phyloP scores from a whole-genome alignment of 2,888 invertebrate species.

The Altica lythri region DNA sequence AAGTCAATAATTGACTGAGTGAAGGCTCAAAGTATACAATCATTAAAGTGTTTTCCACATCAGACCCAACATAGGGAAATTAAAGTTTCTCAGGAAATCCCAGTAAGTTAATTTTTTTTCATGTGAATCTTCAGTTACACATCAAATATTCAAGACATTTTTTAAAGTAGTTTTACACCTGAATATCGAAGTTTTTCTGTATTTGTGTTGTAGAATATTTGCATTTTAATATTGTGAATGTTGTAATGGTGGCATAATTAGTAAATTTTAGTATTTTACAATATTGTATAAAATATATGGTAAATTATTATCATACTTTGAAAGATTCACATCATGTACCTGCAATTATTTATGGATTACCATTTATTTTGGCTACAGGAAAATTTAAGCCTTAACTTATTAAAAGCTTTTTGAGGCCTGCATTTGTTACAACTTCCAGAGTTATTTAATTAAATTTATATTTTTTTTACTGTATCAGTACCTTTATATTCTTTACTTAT shows the following conservation, averaged over 20 bases:
- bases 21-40: constrained; percentile 27
- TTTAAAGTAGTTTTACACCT: constrained; percentile 34
- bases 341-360: too few species aligned
- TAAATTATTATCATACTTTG: too few species aligned
- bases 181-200: constrained; percentile 20
- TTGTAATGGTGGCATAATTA: constrained; percentile 10
- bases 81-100: constrained; percentile 39
- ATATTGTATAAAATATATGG: too few species aligned
- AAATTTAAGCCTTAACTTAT: too few species aligned
- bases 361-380: too few species aligned
- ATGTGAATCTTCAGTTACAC: constrained; percentile 32
- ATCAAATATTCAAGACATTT: constrained; percentile 22
- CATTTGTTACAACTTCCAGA: too few species aligned
- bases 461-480: too few species aligned
- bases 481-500: too few species aligned
- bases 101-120: constrained; percentile 35
- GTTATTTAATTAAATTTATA: too few species aligned
- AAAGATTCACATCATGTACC: too few species aligned
- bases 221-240: constrained; percentile 11
- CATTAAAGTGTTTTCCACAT: constrained; percentile 30
- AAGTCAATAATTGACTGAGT: constrained; percentile 1
- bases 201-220: constrained; percentile 18
- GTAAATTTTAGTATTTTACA: too few species aligned
- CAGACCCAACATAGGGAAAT: constrained; percentile 31
- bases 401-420: too few species aligned